Evolutionary conservation across 2,797 vertebrate species (phyloP).

Genomic region (Chelon auratus): DNA sequence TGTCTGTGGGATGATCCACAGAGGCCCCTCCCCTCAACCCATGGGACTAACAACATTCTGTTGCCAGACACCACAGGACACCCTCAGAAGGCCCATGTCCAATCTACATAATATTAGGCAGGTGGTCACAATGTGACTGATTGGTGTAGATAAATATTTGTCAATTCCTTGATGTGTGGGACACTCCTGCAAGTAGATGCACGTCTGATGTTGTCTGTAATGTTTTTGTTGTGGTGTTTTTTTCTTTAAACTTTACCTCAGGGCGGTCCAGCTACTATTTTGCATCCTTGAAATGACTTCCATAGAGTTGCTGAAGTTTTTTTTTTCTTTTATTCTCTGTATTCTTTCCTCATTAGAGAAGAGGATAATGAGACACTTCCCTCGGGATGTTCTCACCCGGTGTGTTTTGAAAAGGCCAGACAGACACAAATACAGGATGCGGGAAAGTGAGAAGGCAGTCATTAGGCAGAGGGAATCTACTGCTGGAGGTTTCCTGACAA

Average conservation of each 20-base stretch:
- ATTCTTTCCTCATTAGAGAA: conserved; percentile 49
- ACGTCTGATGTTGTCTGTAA: conserved; percentile 19
- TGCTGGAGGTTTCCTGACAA: conserved; percentile 9
- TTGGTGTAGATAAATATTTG: conserved; percentile 2
- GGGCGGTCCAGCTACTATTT: conserved; percentile 39
- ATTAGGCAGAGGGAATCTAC: conserved; percentile 31
- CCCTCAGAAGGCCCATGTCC: too few relatives aligned
- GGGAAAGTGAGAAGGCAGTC: conserved; percentile 30
- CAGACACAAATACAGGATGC: conserved; percentile 45
- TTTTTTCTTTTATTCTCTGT: neutral
- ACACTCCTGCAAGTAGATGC: conserved; percentile 17
- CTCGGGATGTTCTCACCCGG: conserved; percentile 50
- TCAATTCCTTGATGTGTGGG: conserved; percentile 21
- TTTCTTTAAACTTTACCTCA: conserved; percentile 52
- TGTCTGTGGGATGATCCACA: too few relatives aligned
- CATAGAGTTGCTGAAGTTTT: conserved; percentile 23
- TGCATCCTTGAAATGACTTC: conserved; percentile 59
- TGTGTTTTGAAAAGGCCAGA: conserved; percentile 53
- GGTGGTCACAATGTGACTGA: too few relatives aligned
- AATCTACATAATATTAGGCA: too few relatives aligned
- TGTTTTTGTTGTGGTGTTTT: conserved; percentile 19
- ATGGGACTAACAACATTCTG: too few relatives aligned
- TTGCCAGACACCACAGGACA: too few relatives aligned
- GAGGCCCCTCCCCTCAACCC: too few relatives aligned
- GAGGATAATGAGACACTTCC: conserved; percentile 58